These are phyloP conservation scores for Platalea minor DNA, from an alignment of 2,797 vertebrate species.

Conservation along the genomic window DNA sequence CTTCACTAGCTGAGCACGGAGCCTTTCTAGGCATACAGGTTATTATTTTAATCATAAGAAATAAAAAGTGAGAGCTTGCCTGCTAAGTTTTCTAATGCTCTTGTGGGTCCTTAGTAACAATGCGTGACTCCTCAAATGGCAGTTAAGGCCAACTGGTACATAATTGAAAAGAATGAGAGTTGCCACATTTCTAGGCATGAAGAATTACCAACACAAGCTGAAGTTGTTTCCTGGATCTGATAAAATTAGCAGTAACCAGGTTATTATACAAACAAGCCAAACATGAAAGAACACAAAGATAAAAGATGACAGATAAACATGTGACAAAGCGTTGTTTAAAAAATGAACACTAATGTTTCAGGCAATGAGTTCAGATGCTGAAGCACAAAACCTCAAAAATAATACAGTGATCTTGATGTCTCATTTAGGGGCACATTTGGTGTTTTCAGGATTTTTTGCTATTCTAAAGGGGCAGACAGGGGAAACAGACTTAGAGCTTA, in stretches of 20 bases:
- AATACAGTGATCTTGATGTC: conserved; percentile 15
- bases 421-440: conserved; percentile 17
- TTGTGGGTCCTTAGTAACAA: conserved; percentile 17
- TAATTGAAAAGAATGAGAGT: conserved; percentile 40
- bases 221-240: conserved; percentile 29
- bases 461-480: conserved; percentile 15
- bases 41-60: conserved; percentile 43
- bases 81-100: conserved; percentile 15
- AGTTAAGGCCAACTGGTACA: conserved; percentile 21
- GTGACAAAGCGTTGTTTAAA: not conserved
- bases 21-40: not conserved
- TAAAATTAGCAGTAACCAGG: conserved; percentile 53
- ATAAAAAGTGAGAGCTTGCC: conserved; percentile 20
- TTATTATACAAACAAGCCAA: conserved; percentile 50
- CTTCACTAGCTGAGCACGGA: not conserved
- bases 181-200: conserved; percentile 12
- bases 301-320: conserved; percentile 19
- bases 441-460: not conserved
- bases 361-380: not conserved
- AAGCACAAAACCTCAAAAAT: not conserved
- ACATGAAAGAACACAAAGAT: conserved; percentile 28
- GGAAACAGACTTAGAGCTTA: not conserved
- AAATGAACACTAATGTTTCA: conserved; percentile 27
- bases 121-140: not conserved
- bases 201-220: conserved; percentile 18